These are phyloP conservation scores for Dendrocopos noguchii DNA, from an alignment of 2,113 vertebrate genomes.

Conservation along the genomic window DNA sequence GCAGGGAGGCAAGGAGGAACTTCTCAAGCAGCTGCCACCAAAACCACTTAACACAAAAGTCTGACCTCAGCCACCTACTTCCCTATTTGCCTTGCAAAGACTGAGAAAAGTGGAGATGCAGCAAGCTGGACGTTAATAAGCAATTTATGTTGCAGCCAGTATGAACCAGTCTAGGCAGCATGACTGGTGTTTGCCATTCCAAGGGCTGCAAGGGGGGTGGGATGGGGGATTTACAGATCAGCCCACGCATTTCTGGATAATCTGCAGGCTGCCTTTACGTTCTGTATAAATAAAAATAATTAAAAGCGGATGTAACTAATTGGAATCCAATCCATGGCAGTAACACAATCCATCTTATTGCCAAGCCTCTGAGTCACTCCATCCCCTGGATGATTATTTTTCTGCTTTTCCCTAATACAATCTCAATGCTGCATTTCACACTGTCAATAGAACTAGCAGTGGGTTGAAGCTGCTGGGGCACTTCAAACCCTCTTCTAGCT, in stretches of 20 bases:
- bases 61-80: background rate
- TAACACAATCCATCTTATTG: slow-evolving; percentile 27
- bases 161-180: background rate
- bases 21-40: background rate
- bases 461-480: background rate
- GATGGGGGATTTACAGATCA: background rate
- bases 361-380: slow-evolving; percentile 12
- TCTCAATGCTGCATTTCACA: background rate
- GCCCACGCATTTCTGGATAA: background rate
- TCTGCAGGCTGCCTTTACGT: slow-evolving; percentile 22
- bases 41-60: background rate
- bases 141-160: background rate
- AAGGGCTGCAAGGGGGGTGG: background rate
- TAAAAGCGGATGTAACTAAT: slow-evolving; percentile 46
- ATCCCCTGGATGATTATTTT: background rate
- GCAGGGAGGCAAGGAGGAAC: background rate
- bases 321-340: background rate
- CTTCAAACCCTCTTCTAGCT: background rate
- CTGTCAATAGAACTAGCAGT: accelerated
- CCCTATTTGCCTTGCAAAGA: background rate
- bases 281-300: slow-evolving; percentile 41
- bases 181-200: slow-evolving; percentile 4
- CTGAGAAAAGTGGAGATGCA: background rate
- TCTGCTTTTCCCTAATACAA: background rate
- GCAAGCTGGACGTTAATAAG: background rate